Evolutionary conservation across 2,888 invertebrate species (phyloP), one percentile per base, ranked within the genome.

Genomic region (Choreutis nemorana): DNA sequence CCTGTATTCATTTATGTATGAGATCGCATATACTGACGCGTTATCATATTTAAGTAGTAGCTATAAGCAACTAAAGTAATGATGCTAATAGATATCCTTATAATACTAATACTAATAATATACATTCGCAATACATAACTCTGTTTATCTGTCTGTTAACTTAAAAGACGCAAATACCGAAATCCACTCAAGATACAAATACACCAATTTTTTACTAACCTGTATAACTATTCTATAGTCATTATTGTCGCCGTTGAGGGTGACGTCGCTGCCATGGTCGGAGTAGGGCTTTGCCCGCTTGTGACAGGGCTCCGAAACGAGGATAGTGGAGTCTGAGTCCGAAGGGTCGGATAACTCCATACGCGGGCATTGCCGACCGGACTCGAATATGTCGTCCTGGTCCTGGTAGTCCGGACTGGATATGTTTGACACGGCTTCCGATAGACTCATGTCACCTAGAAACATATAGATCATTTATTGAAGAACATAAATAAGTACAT

Each of bases 371-470:
- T 91, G 91, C 45, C 89, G 84, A 30, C 87, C 85, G 48, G 87
- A 86, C 39, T 89, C 83, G 55, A 89, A 87, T 62, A 88, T 89
- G 79, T 91, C 87, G 71, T 91, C 90, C 59, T 90, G 91, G 65
- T 92, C 92, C 67, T 91, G 90, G 77, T 90, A 92, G 70, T 92
- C 92, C 22, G 92, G 92, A 78, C 91, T 91, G 45, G 91, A 91
- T 70, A 93, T 91, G 79, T 92, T 92, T 43, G 91, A 91, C 48
- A 92, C 87, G 29, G 91, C 92, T 75, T 91, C 91, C 26, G 91
- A 90, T 48, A 91, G 84, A 61, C 91, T 91, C 64, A 87, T 87
- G 63, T 90, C 90, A 40, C 88, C 87, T 78, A 83, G 2, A 70
- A 44, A 44, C 32, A 29, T 16, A 24, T 10, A 22, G 23, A 4